Base-by-base conservation (phyloP, 2,888 invertebrate genomes). In the Blastobasis lacticolella region DNA sequence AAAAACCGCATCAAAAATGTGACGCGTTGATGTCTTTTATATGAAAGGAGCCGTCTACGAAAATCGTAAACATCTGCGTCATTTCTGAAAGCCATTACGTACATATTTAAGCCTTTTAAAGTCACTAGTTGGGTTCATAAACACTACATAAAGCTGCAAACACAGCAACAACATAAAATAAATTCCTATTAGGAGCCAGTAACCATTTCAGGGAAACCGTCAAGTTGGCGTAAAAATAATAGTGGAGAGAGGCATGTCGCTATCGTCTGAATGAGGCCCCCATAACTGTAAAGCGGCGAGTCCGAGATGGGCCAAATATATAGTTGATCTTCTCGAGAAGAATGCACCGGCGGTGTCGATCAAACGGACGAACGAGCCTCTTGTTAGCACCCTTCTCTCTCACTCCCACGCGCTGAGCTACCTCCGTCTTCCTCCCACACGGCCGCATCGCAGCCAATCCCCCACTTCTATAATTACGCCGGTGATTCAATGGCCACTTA, bases 381-480 rank as follows among this genome's bases (percentile, higher is more conserved):
- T 88, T 84, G 86, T 88, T 87, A 87, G 70, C 83, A 62, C 63
- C 73, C 69, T 65, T 86, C 86, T 72, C 74, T 60, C 64, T 86
- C 78, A 48, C 73, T 64, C 84, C 54, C 69, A 49, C 59, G 60
- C 58, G 52, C 54, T 58, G 58, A 65, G 65, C 61, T 75, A 71
- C 67, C 59, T 64, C 70, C 58, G 61, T 83, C 81, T 73, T 72
- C 56, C 59, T 74, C 78, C 54, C 73, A 66, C 83, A 57, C 74
- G 63, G 76, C 82, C 78, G 81, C 86, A 84, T 80, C 86, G 79
- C 85, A 87, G 84, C 86, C 87, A 86, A 87, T 86, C 87, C 88
- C 88, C 88, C 87, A 86, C 87, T 88, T 88, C 86, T 88, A 88
- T 88, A 88, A 88, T 88, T 88, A 88, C 87, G 84, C 77, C 81